Evolutionary conservation across 2,113 vertebrate genomes (phyloP).

Genomic region (Serinus canaria): DNA sequence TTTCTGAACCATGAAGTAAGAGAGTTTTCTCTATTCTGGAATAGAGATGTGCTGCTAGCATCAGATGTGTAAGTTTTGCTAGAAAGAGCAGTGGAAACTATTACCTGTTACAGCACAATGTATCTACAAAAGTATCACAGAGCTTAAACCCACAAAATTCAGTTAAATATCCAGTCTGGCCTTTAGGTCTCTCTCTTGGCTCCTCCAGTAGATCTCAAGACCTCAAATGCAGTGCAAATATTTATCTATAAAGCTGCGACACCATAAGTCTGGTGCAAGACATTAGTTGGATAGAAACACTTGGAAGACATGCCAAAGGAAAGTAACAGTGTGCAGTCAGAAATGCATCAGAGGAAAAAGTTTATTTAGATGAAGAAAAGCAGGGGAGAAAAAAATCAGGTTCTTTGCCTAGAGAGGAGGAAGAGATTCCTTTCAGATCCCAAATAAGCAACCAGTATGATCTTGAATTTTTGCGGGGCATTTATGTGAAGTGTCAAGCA

Average conservation of each 20-base stretch:
- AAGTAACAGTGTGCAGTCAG: background rate
- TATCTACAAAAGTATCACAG: background rate
- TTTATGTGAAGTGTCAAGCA: background rate
- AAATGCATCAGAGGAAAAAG: background rate
- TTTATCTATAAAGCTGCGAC: background rate
- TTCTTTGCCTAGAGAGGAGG: background rate
- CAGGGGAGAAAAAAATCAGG: rapidly evolving
- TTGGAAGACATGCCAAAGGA: background rate
- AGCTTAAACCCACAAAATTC: background rate
- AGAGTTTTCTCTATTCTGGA: background rate
- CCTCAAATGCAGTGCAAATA: background rate
- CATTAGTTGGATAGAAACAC: background rate
- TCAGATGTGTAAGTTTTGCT: background rate
- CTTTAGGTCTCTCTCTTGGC: background rate
- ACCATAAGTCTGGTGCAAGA: background rate
- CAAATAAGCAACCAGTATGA: background rate
- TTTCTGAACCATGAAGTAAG: background rate
- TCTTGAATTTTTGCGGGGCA: background rate
- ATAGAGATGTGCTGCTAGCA: background rate
- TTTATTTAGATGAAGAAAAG: background rate
- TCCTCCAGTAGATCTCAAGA: background rate
- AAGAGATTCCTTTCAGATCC: background rate
- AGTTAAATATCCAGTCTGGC: background rate
- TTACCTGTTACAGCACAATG: background rate
- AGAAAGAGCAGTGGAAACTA: background rate